These are phyloP conservation scores for Oasisia sp. DNA, from an alignment of 2,888 invertebrate genomes.

Conservation along the genomic window DNA sequence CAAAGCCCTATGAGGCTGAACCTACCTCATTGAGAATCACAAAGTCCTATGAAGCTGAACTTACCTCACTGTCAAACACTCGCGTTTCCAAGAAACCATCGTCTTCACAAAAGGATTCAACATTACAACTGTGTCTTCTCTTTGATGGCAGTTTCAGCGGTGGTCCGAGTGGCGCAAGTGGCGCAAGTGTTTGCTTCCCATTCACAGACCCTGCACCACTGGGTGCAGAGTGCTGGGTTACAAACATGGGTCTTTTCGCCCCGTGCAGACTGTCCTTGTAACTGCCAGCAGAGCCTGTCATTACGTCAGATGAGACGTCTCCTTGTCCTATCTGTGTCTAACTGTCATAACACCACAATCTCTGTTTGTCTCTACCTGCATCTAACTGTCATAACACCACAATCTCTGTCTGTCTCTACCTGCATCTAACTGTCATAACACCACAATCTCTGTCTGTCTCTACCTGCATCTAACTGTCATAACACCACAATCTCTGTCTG, in stretches of 20 bases:
- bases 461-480: not conserved
- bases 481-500: too few relatives aligned
- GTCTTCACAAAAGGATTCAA: not conserved
- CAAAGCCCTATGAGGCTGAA: too few relatives aligned
- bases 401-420: too few relatives aligned
- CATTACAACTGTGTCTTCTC: not conserved
- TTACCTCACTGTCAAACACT: not conserved
- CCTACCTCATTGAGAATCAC: not conserved
- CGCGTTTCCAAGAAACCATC: constrained; percentile 7
- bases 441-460: not conserved
- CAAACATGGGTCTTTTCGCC: not conserved
- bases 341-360: not conserved
- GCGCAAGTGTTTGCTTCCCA: not conserved
- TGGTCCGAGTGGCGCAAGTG: not conserved
- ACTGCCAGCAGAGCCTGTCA: not conserved
- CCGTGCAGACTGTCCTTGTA: not conserved
- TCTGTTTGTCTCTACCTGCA: too few relatives aligned
- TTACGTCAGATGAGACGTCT: not conserved
- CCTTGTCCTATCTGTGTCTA: not conserved
- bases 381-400: too few relatives aligned
- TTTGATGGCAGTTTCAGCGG: not conserved
- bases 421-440: too few relatives aligned
- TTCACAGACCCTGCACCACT: not conserved
- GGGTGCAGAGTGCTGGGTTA: not conserved
- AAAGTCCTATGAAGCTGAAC: not conserved